Conservation (phyloP, 2,888 invertebrate species). For the Philhelius pedissequus region DNA sequence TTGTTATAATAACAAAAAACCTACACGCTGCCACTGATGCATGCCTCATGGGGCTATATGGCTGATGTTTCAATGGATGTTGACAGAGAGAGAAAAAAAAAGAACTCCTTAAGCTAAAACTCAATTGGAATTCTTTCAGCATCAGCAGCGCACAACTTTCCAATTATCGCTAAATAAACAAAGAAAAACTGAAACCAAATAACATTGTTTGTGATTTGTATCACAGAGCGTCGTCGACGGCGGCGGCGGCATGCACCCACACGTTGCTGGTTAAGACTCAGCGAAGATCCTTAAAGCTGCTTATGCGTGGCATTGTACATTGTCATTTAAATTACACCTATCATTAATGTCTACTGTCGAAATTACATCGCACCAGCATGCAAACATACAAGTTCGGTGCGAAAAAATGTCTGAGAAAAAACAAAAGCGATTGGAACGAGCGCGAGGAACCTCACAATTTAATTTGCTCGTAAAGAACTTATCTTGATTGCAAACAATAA, state of each 20-base stretch:
- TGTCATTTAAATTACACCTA: slow-evolving; percentile 44
- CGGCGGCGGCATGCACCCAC: too few relatives aligned
- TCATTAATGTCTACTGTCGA: slow-evolving; percentile 58
- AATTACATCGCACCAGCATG: slow-evolving; percentile 7
- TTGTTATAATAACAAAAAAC: slow-evolving; percentile 38
- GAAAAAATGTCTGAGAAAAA: neutral
- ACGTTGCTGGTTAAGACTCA: neutral
- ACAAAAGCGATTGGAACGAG: neutral
- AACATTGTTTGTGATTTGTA: slow-evolving; percentile 47
- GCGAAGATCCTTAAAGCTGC: slow-evolving; percentile 17
- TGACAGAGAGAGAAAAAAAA: slow-evolving; percentile 14
- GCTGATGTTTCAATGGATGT: neutral
- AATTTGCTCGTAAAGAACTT: slow-evolving; percentile 62
- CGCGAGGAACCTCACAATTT: slow-evolving; percentile 50
- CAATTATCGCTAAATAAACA: slow-evolving; percentile 67
- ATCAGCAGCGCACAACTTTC: slow-evolving; percentile 38
- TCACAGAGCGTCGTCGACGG: slow-evolving; percentile 27
- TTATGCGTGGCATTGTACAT: slow-evolving; percentile 40
- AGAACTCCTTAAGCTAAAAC: neutral
- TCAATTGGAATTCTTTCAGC: slow-evolving; percentile 38
- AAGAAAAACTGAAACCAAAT: slow-evolving; percentile 25
- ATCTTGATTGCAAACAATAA: slow-evolving; percentile 64
- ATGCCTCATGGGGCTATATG: neutral
- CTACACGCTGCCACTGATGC: neutral
- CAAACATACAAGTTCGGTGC: slow-evolving; percentile 6